phyloP scores from a whole-genome alignment of 2,888 invertebrate species.

The Caenorhabditis sp. region DNA sequence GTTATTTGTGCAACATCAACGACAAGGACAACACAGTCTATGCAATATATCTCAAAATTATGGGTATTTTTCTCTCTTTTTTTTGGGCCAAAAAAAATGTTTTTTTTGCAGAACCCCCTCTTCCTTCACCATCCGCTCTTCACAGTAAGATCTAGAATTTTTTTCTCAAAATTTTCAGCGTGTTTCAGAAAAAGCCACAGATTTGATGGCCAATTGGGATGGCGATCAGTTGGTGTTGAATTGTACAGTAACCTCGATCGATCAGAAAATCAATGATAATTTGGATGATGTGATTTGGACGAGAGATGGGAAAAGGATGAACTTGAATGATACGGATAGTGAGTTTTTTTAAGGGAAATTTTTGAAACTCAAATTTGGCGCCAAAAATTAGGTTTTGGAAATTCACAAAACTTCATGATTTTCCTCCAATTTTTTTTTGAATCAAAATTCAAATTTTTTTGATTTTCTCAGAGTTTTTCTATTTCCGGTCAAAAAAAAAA shows the following conservation, averaged over 20 bases:
- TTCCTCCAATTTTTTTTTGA: no score
- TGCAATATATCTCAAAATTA: conserved; percentile 64
- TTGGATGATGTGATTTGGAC: conserved; percentile 59
- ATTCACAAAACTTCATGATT: no score
- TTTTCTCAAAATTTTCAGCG: not conserved
- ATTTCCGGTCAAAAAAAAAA: no score
- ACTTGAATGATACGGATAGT: conserved; percentile 59
- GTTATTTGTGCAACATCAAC: conserved; percentile 69
- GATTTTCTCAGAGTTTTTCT: no score
- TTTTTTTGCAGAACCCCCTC: conserved; percentile 15
- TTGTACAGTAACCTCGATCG: conserved; percentile 58
- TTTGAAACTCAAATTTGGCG: not conserved
- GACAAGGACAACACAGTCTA: conserved; percentile 63
- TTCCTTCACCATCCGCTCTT: conserved; percentile 21
- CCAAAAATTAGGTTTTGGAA: no score
- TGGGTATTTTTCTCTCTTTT: not conserved
- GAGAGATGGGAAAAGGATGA: conserved; percentile 44
- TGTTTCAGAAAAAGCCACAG: conserved; percentile 57
- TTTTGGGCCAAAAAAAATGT: not conserved
- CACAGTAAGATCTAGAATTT: conserved; percentile 14
- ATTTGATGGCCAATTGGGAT: conserved; percentile 60
- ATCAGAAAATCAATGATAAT: conserved; percentile 8
- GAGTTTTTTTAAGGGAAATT: conserved; percentile 10
- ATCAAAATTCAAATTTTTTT: no score
- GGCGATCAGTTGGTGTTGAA: conserved; percentile 63